Percentiles rank a stretch among this genome's conserved stretches.
phyloP scores from a whole-genome alignment of 64 coral and sea anemone species.

The Acropora yongei region DNA sequence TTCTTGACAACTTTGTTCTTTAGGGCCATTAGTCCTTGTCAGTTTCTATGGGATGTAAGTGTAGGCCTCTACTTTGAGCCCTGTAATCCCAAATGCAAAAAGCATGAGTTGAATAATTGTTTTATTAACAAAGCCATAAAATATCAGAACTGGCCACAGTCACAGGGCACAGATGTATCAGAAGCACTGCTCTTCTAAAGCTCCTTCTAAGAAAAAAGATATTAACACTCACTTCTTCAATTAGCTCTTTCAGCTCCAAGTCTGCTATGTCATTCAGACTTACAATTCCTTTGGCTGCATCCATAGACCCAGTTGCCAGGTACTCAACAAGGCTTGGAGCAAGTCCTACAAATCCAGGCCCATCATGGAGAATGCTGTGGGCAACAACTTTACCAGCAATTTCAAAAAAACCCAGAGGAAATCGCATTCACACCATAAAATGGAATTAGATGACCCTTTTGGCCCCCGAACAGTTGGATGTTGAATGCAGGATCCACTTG shows the following conservation, averaged over 20 bases:
- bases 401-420: not conserved
- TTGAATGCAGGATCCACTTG: conserved; percentile 32
- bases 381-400: conserved; percentile 2
- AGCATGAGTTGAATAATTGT: too few species aligned
- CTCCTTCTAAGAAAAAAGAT: not conserved
- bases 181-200: too few species aligned
- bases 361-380: conserved; percentile 8
- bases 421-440: conserved; percentile 29
- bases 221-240: not conserved
- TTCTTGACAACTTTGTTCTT: too few species aligned
- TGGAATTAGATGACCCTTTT: conserved; percentile 9
- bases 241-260: not conserved
- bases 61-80: too few species aligned
- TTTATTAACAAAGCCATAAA: too few species aligned
- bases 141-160: too few species aligned
- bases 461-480: conserved; percentile 39
- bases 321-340: not conserved
- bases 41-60: too few species aligned
- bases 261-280: conserved; percentile 6
- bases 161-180: too few species aligned
- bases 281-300: not conserved
- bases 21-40: too few species aligned
- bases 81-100: too few species aligned
- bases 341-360: not conserved
- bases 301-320: not conserved